phyloP scores from a whole-genome alignment of 2,113 vertebrate genomes.

The Gnathonemus echidnorhynchus region DNA sequence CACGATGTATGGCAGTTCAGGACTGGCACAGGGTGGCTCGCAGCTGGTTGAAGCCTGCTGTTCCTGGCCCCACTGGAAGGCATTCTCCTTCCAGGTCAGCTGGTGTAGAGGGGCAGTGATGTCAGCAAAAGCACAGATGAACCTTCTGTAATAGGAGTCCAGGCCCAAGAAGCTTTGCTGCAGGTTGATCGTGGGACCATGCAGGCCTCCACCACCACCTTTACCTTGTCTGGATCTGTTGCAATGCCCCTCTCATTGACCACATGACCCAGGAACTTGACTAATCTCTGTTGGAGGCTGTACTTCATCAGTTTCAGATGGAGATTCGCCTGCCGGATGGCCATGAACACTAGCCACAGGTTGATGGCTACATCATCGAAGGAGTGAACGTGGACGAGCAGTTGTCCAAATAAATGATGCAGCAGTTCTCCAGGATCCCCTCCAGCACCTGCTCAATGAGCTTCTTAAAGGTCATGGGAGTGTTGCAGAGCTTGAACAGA shows the following conservation, averaged over 20 bases:
- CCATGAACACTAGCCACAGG: neutral
- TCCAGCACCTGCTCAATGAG: neutral
- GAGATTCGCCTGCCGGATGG: neutral
- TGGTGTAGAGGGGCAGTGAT: neutral
- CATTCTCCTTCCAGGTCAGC: neutral
- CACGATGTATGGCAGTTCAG: neutral
- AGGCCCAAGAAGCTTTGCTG: neutral
- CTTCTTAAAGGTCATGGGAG: neutral
- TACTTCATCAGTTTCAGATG: neutral
- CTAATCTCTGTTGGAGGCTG: neutral
- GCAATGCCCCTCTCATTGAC: neutral
- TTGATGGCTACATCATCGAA: neutral
- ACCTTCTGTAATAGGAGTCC: neutral
- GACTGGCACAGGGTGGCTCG: neutral
- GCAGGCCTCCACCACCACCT: neutral
- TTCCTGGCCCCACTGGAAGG: neutral
- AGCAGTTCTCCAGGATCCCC: neutral
- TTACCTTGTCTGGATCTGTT: neutral
- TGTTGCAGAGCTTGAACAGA: neutral
- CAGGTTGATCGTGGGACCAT: neutral
- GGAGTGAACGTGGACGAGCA: neutral
- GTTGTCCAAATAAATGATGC: neutral
- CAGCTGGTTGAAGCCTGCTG: neutral
- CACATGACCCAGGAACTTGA: neutral
- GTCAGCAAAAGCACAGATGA: neutral